A percentile compares a stretch with the other conserved stretches of the same genome.
These are phyloP conservation scores for Brachionus rubens DNA, from an alignment of 1,140 invertebrate genomes.

Conservation along the genomic window DNA sequence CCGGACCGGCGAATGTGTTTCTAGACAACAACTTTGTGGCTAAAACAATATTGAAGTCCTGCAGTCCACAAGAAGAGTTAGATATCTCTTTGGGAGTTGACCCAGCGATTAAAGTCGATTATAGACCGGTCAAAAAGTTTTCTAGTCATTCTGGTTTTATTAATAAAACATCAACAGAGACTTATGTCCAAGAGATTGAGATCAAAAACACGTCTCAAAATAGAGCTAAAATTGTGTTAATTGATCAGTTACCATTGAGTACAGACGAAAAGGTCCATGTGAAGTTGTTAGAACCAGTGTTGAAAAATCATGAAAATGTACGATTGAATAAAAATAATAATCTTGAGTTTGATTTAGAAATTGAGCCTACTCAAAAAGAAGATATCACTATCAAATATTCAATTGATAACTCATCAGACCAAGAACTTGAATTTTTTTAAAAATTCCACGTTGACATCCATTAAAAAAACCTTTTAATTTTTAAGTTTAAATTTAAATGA, in stretches of 20 bases:
- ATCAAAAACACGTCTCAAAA: constrained; percentile 58
- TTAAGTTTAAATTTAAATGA: too few species aligned
- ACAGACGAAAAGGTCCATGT: constrained; percentile 18
- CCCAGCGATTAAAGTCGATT: constrained; percentile 57
- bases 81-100: constrained; percentile 53
- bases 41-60: constrained; percentile 3
- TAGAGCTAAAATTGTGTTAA: constrained; percentile 52
- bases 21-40: constrained; percentile 60
- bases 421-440: background rate
- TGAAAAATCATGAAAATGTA: constrained; percentile 8
- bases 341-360: constrained; percentile 36
- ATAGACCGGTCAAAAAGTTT: constrained; percentile 56
- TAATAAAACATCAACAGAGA: constrained; percentile 50
- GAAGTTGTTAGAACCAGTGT: background rate
- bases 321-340: constrained; percentile 38
- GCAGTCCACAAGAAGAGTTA: constrained; percentile 39
- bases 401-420: background rate
- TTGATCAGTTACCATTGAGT: constrained; percentile 56
- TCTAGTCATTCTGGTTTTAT: constrained; percentile 48
- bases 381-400: constrained; percentile 15
- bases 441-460: too few species aligned
- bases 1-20: constrained; percentile 59
- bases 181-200: constrained; percentile 57
- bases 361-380: background rate
- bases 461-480: too few species aligned